Base-by-base conservation (phyloP, 2,113 vertebrate genomes). In the Ceyx melanurus region DNA sequence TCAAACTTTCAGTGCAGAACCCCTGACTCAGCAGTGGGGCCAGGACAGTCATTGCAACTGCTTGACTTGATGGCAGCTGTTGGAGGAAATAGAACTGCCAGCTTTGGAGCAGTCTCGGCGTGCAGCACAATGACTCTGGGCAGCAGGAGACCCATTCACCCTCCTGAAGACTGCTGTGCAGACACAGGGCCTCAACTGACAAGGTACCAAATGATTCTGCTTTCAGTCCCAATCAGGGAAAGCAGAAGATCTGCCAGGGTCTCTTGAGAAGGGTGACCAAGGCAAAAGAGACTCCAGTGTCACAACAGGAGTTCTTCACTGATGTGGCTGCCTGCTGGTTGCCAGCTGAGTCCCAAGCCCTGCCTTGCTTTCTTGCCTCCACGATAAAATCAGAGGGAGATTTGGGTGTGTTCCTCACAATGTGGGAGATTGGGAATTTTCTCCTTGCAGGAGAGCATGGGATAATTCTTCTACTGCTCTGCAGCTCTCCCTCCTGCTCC, bases 191-290 rank as follows among this genome's bases (percentile, higher is more conserved):
- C 45, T 82, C 54, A 25, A 4, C 15, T 43, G 33, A 42, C 46
- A 64, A 83, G 79, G 73, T 48, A 58, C 25, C 42, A 58, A 78
- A 14, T 4, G 11, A 58, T 15, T 79, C 35, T 54, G 11, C 18
- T 79, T 46, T 54, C 13, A 8, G 13, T 54, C n/a, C 13, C 23
- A 19, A 0, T 5, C 0, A 1, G n/a, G 19, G 15, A 33, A 13
- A 48, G 65, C 5, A 16, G 28, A 21, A 43, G 43, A 11, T 13
- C 37, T 73, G 29, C 54, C 45, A 57, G 35, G 50, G 9, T 20
- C 16, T 60, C 0, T 0, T 2, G 1, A 40, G 68, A 77, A 53
- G 74, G 40, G 21, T 71, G 26, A 26, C 23, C n/a, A 4, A 9
- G 33, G 37, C 4, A 1, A 19, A 56, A 20, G 58, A 68, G n/a